phyloP scores from a whole-genome alignment of 2,797 vertebrate genomes.

The Loris lydekkerianus region DNA sequence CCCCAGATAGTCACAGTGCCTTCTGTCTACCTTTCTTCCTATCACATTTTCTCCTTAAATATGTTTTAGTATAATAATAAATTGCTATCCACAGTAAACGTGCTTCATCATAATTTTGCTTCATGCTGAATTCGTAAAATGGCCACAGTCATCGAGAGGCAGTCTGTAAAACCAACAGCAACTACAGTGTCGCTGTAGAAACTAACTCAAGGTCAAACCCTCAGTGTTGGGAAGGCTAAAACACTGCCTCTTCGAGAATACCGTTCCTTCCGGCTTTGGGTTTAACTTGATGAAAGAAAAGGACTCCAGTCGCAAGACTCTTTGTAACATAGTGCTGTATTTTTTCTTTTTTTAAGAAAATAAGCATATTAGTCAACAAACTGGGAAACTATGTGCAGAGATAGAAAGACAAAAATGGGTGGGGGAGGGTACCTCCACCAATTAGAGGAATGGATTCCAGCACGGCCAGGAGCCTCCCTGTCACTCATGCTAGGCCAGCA shows the following conservation, averaged over 20 bases:
- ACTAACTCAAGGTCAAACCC: conserved; percentile 63
- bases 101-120: conserved; percentile 69
- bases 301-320: not conserved
- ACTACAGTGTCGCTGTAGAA: not conserved
- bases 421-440: rapidly evolving
- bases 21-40: conserved; percentile 12
- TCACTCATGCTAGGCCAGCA: not conserved
- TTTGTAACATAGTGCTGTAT: not conserved
- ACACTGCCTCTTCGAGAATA: not conserved
- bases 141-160: not conserved
- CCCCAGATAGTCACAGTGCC: not conserved
- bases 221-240: conserved; percentile 2
- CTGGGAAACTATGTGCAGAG: conserved; percentile 47
- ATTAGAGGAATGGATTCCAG: not conserved
- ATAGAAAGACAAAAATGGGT: not conserved
- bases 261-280: not conserved
- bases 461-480: not conserved
- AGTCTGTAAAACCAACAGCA: conserved; percentile 23
- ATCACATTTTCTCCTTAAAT: conserved; percentile 47
- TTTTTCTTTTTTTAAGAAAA: not conserved
- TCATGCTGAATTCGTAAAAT: conserved; percentile 14
- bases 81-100: conserved; percentile 16
- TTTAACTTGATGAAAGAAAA: conserved; percentile 37
- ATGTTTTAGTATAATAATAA: conserved; percentile 69
- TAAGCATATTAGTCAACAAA: conserved; percentile 69